Conservation (phyloP, 64 coral and sea anemone genomes). For the Pocillopora damicornis region DNA sequence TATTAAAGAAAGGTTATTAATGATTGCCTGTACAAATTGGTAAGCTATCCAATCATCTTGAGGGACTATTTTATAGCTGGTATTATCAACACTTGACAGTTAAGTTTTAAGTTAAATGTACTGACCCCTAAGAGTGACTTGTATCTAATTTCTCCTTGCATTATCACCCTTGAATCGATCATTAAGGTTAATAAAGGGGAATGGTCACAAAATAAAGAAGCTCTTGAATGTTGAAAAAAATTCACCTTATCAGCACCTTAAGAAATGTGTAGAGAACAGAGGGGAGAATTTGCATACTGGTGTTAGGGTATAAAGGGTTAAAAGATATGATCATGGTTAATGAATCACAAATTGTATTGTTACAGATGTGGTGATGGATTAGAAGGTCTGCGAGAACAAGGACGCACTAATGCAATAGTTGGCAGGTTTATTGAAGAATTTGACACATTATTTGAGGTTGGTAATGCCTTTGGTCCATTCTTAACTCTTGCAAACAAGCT, state of each 20-base stretch:
- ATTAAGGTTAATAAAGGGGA: no score
- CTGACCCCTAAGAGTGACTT: no score
- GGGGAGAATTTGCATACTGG: neutral
- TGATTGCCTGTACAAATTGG: neutral
- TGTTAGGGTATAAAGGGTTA: no score
- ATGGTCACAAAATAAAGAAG: no score
- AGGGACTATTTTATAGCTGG: no score
- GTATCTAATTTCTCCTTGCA: no score
- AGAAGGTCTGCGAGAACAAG: conserved; percentile 89
- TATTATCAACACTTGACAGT: no score
- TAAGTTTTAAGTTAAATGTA: no score
- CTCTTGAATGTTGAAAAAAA: no score
- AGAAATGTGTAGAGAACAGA: no score
- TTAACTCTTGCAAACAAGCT: neutral
- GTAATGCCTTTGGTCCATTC: neutral
- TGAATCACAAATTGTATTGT: neutral
- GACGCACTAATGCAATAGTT: conserved; percentile 87
- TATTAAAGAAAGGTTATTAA: neutral
- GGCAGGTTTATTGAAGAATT: conserved; percentile 85
- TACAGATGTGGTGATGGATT: conserved; percentile 85
- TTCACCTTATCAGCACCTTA: no score
- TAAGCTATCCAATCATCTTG: neutral
- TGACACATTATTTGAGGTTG: conserved; percentile 80
- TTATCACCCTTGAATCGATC: no score
- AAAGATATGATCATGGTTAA: neutral